phyloP scores from a whole-genome alignment of 2,888 invertebrate species.

The Sacculina carcini region DNA sequence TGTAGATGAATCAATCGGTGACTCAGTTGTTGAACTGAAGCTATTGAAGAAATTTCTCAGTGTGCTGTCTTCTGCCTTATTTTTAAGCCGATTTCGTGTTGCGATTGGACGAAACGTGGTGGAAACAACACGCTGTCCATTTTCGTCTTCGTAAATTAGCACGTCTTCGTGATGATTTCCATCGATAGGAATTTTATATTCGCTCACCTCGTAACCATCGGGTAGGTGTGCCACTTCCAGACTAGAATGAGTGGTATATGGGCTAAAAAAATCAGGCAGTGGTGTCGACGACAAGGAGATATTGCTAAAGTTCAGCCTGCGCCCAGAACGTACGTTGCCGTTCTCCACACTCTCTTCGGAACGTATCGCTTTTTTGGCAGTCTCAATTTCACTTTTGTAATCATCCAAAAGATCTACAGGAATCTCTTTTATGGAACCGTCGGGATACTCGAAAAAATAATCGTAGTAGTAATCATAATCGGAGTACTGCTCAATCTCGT shows the following conservation, averaged over 20 bases:
- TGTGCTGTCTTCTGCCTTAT: not conserved
- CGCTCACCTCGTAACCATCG: not conserved
- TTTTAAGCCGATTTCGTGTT: too few species aligned
- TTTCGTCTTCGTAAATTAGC: not conserved
- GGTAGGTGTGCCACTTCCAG: not conserved
- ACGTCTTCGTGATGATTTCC: not conserved
- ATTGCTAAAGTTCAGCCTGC: too few species aligned
- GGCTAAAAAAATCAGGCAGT: too few species aligned
- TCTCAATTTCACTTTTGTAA: conserved; percentile 14
- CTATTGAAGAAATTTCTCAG: not conserved
- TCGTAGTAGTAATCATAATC: conserved; percentile 25
- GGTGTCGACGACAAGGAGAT: too few species aligned
- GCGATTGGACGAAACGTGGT: not conserved
- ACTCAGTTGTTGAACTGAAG: not conserved
- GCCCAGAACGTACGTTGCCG: too few species aligned
- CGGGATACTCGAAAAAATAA: conserved; percentile 13
- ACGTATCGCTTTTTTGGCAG: not conserved
- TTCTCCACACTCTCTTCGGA: not conserved
- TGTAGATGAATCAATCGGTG: not conserved
- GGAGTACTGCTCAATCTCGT: conserved; percentile 20
- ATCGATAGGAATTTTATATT: not conserved
- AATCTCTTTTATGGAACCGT: conserved; percentile 1
- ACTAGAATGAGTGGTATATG: not conserved
- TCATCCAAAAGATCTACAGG: conserved; percentile 49
- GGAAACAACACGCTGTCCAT: not conserved